Evolutionary conservation across 1,140 invertebrate species (phyloP), one percentile per base, ranked within the genome.

Genomic region (Odontomachus brunneus): DNA sequence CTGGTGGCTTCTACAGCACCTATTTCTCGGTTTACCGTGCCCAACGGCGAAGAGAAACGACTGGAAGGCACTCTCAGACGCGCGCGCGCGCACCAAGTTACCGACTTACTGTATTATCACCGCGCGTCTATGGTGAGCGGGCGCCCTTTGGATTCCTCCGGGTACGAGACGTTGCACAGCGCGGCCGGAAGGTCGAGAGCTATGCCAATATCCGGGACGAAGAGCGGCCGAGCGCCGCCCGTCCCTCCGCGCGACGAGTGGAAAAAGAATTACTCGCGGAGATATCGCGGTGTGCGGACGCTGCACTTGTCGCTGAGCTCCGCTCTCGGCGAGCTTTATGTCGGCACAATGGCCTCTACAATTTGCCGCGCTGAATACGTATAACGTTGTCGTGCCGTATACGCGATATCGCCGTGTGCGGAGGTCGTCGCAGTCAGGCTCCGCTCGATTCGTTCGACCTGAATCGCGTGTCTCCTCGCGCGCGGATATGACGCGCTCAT

Each of bases 131-230:
- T 12, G n/a, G 63, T 11, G 38, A 14, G 38, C 53, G 44, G 62
- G n/a, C 62, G 71, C 38, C 48, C 67, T 66, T 66, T 44, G 59
- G 57, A 73, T 84, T 84, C 75, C 48, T 57, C 38, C 17, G 81
- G 14, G 33, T 51, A 24, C 51, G 51, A 69, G 48, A 65, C 51
- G 22, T 24, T 57, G 57, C 49, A 63, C 49, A 44, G 48, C 65
- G 62, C 84, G 38, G 9, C 59, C 29, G n/a, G 44, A 82, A 85
- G 72, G 63, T 67, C 69, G 78, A 83, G 63, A 89, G 84, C 55
- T 89, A 89, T 85, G 83, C 80, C 85, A 89, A 89, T 89, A 89
- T 85, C 73, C 76, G 78, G 80, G 80, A 67, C 53, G 29, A 48
- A 49, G 19, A 14, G 14, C 14, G 48, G 12, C 29, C 29, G 29